Percentiles rank a stretch among this genome's conserved stretches.
These are phyloP conservation scores for Catonia carolina DNA, from an alignment of 2,888 invertebrate genomes.

Conservation along the genomic window DNA sequence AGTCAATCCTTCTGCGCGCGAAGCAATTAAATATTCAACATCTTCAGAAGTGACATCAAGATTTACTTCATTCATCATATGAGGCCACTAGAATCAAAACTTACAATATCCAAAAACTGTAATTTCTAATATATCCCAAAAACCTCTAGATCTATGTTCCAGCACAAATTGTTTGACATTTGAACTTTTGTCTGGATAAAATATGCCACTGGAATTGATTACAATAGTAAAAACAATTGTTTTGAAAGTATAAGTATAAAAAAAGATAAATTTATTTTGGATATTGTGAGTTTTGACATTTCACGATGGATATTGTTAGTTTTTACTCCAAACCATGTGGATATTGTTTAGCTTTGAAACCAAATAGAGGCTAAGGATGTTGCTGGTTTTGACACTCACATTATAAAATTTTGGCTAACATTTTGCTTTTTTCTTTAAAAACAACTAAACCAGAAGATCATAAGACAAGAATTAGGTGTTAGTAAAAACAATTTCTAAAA, in stretches of 20 bases:
- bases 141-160: constrained; percentile 3
- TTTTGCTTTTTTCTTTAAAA: too few species aligned
- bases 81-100: too few species aligned
- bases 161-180: too few species aligned
- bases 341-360: constrained; percentile 9
- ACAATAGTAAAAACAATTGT: background rate
- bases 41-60: too few species aligned
- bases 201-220: background rate
- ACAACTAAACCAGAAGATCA: too few species aligned
- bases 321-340: constrained; percentile 14
- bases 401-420: too few species aligned
- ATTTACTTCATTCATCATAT: too few species aligned
- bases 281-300: constrained; percentile 12
- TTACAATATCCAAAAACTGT: too few species aligned
- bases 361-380: background rate
- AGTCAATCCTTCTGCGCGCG: too few species aligned
- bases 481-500: too few species aligned
- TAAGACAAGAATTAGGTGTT: too few species aligned
- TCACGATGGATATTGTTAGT: constrained; percentile 5
- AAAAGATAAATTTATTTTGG: background rate
- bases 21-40: too few species aligned
- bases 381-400: constrained; percentile 9
- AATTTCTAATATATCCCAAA: constrained; percentile 9
- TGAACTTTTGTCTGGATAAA: background rate
- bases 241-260: background rate